Evolutionary conservation across 1,140 invertebrate genomes (phyloP), one percentile per base, ranked within the genome.

Genomic region (Drosophila aff.): DNA sequence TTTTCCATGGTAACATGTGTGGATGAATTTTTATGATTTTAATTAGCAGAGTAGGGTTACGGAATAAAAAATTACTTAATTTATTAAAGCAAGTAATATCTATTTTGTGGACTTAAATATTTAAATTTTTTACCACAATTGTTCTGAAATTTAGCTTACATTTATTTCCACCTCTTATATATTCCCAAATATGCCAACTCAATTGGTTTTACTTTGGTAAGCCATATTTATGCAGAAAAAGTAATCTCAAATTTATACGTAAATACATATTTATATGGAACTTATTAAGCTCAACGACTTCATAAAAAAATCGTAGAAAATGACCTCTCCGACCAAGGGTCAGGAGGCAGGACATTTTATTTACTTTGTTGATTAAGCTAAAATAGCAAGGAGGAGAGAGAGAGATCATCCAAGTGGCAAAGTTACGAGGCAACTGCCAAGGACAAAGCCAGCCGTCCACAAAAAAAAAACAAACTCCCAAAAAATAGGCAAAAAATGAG

Each of bases 281-380:
- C 53, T 72, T 72, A 50, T 49, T 73, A 60, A 60, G 69, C 44
- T 31, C 44, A 15, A 33, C 15, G 38, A 73, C 31, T 36, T 8
- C 58, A 53, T 52, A 60, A 80, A 76, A 64, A 66, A 71, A 59
- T n/a, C 50, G n/a, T 49, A 46, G 68, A 52, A 65, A 75, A 78
- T 76, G 65, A 78, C 50, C 55, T 43, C 55, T 33, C 64, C 65
- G n/a, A 13, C 57, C 64, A 69, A n/a, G 43, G 75, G 74, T 69
- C 75, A 71, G 63, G 21, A 18, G 75, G 23, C 67, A 36, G 76
- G 67, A 86, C 82, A 64, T 85, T 77, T 90, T 90, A 90, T 90
- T 90, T 90, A 90, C 81, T 90, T 80, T 90, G 78, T 90, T 91
- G 85, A 89, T 89, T 90, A 89, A 89, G 81, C 89, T 90, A 91